Base-by-base conservation (phyloP, 2,113 vertebrate genomes). In the Paradisaea rubra region DNA sequence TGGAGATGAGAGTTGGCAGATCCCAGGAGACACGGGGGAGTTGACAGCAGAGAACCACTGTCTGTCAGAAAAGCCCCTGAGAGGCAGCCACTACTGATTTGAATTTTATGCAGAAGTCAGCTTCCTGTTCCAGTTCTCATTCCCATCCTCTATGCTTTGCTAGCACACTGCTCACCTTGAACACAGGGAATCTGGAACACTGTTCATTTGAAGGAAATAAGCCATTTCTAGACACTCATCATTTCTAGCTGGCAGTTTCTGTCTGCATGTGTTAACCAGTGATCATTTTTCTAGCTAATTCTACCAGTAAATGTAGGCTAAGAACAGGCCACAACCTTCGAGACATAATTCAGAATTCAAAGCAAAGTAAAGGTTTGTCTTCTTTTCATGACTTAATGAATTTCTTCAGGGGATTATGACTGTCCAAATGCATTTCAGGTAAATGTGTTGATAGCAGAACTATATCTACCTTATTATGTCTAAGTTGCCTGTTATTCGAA, bases 1-100 rank as follows among this genome's bases (percentile, higher is more conserved):
- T 49, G 45, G 10, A 49, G 33, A 50, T 21, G 11, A 20, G 42
- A 78, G 18, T 5, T 63, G 33, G 28, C 2, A 5, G 39, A 84
- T 47, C 35, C 41, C 2, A 4, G 24, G 28, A 73, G 15, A 56
- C 16, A 31, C 0, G 0, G 12, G 7, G 10, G 23, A 86, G 35
- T 42, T 52, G 27, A 20, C 56, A 63, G 52, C 50, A 77, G 10
- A 18, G 60, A 86, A 42, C 16, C 4, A 2, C 54, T 70, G 14
- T 13, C 42, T 86, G 27, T 11, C 15, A 81, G 44, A 39, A 88
- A 86, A 50, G 23, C 28, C 28, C 42, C 68, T 39, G 37, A 39
- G 50, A 53, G 8, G 13, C 24, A 80, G 25, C 16, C 7, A 31
- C 23, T 39, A 28, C 15, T 13, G 19, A 7, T 74, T 74, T 79